Evolutionary conservation across 2,113 vertebrate genomes (phyloP).

Genomic region (Pseudonaja textilis): DNA sequence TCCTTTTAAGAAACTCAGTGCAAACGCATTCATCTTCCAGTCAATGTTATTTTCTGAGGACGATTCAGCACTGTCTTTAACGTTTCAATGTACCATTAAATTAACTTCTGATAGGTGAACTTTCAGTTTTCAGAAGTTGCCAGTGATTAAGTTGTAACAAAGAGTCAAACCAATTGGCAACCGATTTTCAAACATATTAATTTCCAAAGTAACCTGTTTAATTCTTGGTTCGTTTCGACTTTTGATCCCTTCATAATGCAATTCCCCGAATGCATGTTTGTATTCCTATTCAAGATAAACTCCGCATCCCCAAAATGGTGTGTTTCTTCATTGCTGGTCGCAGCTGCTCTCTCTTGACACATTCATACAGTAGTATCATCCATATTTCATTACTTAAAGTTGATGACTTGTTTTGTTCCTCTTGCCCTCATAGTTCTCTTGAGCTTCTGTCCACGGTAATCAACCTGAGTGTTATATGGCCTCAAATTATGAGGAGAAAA

Average conservation of each 20-base stretch:
- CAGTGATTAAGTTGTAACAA: neutral
- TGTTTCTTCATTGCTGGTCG: neutral
- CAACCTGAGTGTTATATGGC: neutral
- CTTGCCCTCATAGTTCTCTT: neutral
- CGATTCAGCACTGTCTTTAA: neutral
- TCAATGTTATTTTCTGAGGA: neutral
- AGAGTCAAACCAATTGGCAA: neutral
- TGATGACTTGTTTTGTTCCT: neutral
- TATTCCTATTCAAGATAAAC: neutral
- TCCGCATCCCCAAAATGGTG: neutral
- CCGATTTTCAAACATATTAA: neutral
- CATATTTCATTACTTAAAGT: neutral
- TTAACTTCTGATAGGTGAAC: neutral
- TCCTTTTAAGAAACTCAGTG: neutral
- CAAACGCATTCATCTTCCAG: neutral
- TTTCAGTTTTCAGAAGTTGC: neutral
- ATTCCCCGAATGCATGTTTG: neutral
- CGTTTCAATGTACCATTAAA: neutral
- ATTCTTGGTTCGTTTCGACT: neutral
- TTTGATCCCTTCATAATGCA: neutral
- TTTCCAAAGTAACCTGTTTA: neutral
- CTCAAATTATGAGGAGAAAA: neutral
- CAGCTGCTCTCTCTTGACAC: neutral
- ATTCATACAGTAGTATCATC: neutral
- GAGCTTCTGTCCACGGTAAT: neutral